Conservation (phyloP, 2,113 vertebrate genomes). For the Haemorhous mexicanus region DNA sequence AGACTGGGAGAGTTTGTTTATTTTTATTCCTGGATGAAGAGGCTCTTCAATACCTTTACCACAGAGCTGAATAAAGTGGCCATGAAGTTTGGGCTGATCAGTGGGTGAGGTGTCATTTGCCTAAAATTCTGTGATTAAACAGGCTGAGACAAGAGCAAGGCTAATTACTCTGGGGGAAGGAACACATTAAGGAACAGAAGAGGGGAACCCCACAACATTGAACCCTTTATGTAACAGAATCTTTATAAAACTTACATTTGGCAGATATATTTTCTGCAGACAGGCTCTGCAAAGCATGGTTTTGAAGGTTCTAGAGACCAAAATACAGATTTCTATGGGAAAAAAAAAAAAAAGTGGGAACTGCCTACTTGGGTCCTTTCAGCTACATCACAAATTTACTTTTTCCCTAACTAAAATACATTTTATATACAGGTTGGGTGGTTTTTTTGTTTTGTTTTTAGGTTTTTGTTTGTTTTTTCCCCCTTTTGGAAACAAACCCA, state of each 20-base stretch:
- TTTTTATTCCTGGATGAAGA: neutral
- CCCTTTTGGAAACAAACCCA: neutral
- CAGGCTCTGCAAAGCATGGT: neutral
- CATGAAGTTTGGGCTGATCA: neutral
- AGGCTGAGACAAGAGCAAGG: neutral
- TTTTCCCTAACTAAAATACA: neutral
- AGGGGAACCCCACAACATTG: neutral
- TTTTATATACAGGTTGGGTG: neutral
- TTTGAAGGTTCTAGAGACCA: neutral
- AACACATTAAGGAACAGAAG: neutral
- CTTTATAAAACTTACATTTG: neutral
- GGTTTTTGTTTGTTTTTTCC: neutral
- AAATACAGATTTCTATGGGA: neutral
- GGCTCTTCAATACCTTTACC: neutral
- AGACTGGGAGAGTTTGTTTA: neutral
- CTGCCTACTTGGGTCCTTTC: neutral
- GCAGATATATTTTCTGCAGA: neutral
- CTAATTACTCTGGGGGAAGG: neutral
- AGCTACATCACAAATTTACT: neutral
- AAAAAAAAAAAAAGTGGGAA: neutral
- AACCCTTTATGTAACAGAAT: neutral
- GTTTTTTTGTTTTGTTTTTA: neutral
- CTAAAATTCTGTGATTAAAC: neutral
- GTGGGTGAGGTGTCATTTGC: neutral
- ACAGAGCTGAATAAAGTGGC: neutral